A percentile compares a stretch with the other conserved stretches of the same genome.
These are phyloP conservation scores for Alca torda DNA, from an alignment of 2,797 vertebrate species.

Conservation along the genomic window DNA sequence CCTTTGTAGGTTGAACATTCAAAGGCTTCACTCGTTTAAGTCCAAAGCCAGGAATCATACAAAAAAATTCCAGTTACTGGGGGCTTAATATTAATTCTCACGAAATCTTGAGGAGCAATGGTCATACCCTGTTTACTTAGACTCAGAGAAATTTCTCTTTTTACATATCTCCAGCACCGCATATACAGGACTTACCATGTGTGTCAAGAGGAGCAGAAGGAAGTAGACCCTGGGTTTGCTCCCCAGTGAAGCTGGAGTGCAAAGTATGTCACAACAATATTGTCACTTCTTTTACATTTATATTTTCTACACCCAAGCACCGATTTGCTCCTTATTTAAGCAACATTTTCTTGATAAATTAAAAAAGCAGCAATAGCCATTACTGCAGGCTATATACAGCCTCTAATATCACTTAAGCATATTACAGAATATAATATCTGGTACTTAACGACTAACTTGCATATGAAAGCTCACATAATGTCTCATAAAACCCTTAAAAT, in stretches of 20 bases:
- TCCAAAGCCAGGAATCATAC: conserved; percentile 29
- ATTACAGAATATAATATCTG: conserved; percentile 95
- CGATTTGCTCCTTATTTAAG: conserved; percentile 84
- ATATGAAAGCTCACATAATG: conserved; percentile 92
- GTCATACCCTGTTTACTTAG: background rate
- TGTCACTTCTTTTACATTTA: conserved; percentile 73
- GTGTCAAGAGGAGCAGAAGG: background rate
- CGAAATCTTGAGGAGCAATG: background rate
- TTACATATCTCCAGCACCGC: background rate
- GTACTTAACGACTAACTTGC: conserved; percentile 93
- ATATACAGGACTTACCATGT: background rate
- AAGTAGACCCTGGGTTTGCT: conserved; percentile 18
- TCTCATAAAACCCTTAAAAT: conserved; percentile 90
- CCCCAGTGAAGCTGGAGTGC: conserved; percentile 28
- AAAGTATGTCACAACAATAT: conserved; percentile 60
- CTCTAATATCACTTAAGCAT: conserved; percentile 89
- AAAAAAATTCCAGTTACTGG: background rate
- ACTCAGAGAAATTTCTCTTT: background rate
- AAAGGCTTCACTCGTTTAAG: conserved; percentile 35
- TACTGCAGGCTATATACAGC: conserved; percentile 85
- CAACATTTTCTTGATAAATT: conserved; percentile 84
- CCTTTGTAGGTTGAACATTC: conserved; percentile 46
- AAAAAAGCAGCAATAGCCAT: conserved; percentile 93
- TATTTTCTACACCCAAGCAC: conserved; percentile 77
- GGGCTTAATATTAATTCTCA: conserved; percentile 18